Percentiles rank a stretch among this genome's conserved stretches.
Conservation (phyloP, 2,113 vertebrate genomes). For the Collichthys lucidus region DNA sequence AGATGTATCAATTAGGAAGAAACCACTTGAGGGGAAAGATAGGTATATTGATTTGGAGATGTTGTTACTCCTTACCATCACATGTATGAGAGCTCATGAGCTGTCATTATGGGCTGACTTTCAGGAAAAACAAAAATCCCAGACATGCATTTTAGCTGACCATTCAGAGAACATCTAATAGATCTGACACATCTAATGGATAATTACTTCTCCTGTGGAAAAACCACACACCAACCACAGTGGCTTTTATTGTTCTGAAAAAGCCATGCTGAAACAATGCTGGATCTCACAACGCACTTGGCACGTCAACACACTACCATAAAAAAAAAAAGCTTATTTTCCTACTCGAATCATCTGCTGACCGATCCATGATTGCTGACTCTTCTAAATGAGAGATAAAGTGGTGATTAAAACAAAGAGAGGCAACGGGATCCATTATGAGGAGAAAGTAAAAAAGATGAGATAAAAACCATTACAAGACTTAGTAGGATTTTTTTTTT, state of each 20-base stretch:
- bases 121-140: constrained; percentile 55
- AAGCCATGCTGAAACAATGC: constrained; percentile 54
- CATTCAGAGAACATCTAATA: constrained; percentile 42
- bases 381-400: constrained; percentile 58
- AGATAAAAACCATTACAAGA: constrained; percentile 30
- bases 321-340: constrained; percentile 47
- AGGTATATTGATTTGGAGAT: constrained; percentile 36
- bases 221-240: constrained; percentile 68
- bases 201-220: constrained; percentile 62
- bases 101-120: constrained; percentile 47
- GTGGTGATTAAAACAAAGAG: constrained; percentile 65
- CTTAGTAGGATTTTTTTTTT: background rate
- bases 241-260: constrained; percentile 64
- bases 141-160: constrained; percentile 63
- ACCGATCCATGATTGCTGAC: constrained; percentile 53
- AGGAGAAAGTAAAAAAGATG: constrained; percentile 16
- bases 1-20: background rate
- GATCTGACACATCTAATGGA: constrained; percentile 70
- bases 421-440: constrained; percentile 42
- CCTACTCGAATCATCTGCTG: constrained; percentile 58
- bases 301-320: constrained; percentile 31
- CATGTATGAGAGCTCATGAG: constrained; percentile 53
- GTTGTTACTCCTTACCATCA: constrained; percentile 29
- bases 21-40: constrained; percentile 8
- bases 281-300: constrained; percentile 56